phyloP scores from a whole-genome alignment of 2,888 invertebrate genomes.

The Himalopsyche tibetana region DNA sequence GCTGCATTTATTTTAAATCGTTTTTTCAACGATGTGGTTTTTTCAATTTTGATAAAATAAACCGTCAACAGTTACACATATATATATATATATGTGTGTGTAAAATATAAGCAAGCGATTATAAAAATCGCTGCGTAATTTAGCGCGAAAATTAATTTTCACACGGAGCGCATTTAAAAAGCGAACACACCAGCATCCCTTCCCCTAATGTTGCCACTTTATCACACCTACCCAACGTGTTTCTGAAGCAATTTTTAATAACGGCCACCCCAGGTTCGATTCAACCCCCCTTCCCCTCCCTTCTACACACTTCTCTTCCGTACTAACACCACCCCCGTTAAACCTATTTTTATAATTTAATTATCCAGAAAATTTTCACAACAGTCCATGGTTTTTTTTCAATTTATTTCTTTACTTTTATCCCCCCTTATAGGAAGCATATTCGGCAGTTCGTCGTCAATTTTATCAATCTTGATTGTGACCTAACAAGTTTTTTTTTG shows the following conservation, averaged over 20 bases:
- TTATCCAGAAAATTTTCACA: slow-evolving; percentile 63
- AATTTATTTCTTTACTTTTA: slow-evolving; percentile 59
- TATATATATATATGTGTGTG: too few species aligned
- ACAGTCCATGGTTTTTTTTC: slow-evolving; percentile 53
- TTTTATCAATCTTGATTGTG: too few species aligned
- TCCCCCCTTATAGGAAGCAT: slow-evolving; percentile 44
- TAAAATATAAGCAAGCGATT: background rate
- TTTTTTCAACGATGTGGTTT: too few species aligned
- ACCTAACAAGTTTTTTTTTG: too few species aligned
- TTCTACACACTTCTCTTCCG: background rate
- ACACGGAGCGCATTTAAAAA: slow-evolving; percentile 48
- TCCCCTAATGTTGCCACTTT: slow-evolving; percentile 60
- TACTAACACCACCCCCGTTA: slow-evolving; percentile 43
- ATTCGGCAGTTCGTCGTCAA: slow-evolving; percentile 25
- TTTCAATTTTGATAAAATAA: background rate
- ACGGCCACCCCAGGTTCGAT: slow-evolving; percentile 41
- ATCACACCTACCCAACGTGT: slow-evolving; percentile 57
- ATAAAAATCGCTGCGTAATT: slow-evolving; percentile 19
- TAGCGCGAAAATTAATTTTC: slow-evolving; percentile 30
- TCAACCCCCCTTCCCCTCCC: background rate
- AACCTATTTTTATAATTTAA: slow-evolving; percentile 59
- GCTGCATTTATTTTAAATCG: too few species aligned
- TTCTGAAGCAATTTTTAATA: slow-evolving; percentile 60
- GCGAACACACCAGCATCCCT: slow-evolving; percentile 49
- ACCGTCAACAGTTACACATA: background rate